These are phyloP conservation scores for Atrichornis clamosus DNA, from an alignment of 2,113 vertebrate species.

Conservation along the genomic window DNA sequence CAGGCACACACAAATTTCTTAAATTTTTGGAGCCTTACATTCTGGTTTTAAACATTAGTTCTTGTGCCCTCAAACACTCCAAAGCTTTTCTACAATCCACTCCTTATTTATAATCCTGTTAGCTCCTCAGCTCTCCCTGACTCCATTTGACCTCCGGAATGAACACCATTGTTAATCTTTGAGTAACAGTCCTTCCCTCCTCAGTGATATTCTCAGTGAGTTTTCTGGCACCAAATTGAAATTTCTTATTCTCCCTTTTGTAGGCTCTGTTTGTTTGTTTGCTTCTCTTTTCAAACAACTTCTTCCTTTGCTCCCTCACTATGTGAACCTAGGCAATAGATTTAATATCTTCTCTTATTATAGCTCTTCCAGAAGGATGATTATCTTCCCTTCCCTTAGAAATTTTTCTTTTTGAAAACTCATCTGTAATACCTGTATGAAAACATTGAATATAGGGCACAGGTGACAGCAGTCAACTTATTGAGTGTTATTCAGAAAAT, in stretches of 20 bases:
- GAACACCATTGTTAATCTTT: background rate
- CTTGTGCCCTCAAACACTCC: background rate
- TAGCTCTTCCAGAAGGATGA: background rate
- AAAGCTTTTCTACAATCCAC: background rate
- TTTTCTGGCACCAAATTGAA: background rate
- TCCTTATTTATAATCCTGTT: background rate
- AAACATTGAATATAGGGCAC: background rate
- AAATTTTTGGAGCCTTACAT: background rate
- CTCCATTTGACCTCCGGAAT: background rate
- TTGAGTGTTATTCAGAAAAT: background rate
- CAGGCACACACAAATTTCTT: background rate
- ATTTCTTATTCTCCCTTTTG: background rate
- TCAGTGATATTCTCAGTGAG: background rate
- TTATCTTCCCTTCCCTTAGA: background rate
- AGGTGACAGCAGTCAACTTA: background rate
- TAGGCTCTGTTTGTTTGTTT: background rate
- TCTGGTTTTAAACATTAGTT: background rate
- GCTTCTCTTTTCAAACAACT: background rate
- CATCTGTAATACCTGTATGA: background rate
- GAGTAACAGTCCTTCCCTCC: background rate
- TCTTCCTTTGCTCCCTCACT: background rate
- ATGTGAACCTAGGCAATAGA: background rate
- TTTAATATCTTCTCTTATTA: background rate
- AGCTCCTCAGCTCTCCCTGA: background rate
- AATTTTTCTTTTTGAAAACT: background rate